A percentile compares a stretch with the other conserved stretches of the same genome.
phyloP scores from a whole-genome alignment of 1,140 invertebrate genomes.

The Plectrocnemia conspersa region DNA sequence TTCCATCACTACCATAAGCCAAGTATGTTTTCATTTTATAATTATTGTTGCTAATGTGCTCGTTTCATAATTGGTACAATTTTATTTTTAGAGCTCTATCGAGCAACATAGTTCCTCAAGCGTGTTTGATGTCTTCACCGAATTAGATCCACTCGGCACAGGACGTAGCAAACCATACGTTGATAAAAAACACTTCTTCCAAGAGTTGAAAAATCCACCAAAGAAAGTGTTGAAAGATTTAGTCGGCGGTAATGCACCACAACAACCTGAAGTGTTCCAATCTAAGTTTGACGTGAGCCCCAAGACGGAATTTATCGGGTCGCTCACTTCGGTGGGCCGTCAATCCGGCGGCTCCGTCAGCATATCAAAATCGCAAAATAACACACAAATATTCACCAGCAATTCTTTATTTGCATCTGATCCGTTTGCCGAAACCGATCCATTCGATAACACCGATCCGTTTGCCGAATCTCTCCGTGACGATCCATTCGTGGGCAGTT shows the following conservation, averaged over 20 bases:
- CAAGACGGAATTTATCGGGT: conserved; percentile 42
- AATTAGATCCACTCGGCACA: conserved; percentile 86
- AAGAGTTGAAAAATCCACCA: conserved; percentile 86
- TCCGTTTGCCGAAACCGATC: conserved; percentile 68
- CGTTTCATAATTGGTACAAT: not conserved
- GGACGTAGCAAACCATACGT: conserved; percentile 85
- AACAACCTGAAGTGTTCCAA: conserved; percentile 15
- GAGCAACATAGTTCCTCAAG: conserved; percentile 39
- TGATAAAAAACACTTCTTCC: conserved; percentile 93
- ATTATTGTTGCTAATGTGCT: conserved; percentile 1
- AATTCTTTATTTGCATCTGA: conserved; percentile 52
- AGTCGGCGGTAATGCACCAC: conserved; percentile 40
- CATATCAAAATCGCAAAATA: conserved; percentile 42
- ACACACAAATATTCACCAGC: conserved; percentile 30
- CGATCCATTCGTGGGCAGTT: conserved; percentile 56
- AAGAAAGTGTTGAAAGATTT: conserved; percentile 86
- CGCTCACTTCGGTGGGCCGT: conserved; percentile 47
- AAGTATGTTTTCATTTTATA: conserved; percentile 6
- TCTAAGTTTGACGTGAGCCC: conserved; percentile 39
- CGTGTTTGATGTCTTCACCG: conserved; percentile 78
- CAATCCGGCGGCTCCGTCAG: conserved; percentile 49
- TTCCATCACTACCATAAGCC: not conserved
- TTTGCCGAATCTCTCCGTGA: conserved; percentile 55
- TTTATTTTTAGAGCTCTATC: conserved; percentile 17
- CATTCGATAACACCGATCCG: conserved; percentile 61